phyloP scores from a whole-genome alignment of 2,888 invertebrate species.

The Athrips mouffetella region DNA sequence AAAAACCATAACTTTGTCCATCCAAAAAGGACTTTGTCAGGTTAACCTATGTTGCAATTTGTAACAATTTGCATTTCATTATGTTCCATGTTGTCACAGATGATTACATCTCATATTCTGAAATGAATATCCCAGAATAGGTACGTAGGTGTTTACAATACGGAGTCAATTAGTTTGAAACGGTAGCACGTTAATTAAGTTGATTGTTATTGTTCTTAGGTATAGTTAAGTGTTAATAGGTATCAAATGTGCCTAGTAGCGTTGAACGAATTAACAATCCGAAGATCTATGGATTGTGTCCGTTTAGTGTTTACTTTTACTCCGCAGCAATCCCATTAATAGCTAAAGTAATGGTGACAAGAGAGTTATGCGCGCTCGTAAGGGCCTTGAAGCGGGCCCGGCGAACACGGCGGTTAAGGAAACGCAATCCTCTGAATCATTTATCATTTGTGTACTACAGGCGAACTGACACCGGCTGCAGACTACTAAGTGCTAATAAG shows the following conservation, averaged over 20 bases:
- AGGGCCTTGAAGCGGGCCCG: conserved; percentile 36
- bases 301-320: conserved; percentile 15
- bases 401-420: conserved; percentile 43
- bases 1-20: conserved; percentile 13
- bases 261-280: background rate
- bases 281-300: conserved; percentile 3
- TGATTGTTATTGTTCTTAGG: background rate
- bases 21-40: conserved; percentile 16
- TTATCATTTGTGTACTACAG: conserved; percentile 44
- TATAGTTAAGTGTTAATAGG: background rate
- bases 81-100: conserved; percentile 1
- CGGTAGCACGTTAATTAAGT: background rate
- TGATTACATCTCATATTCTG: conserved; percentile 10
- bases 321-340: conserved; percentile 29
- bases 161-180: background rate
- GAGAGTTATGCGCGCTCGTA: conserved; percentile 38
- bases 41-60: conserved; percentile 13
- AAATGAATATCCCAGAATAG: background rate
- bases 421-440: conserved; percentile 43
- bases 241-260: background rate
- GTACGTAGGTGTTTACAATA: background rate
- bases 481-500: conserved; percentile 9
- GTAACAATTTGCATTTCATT: conserved; percentile 15
- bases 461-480: conserved; percentile 27
- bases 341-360: conserved; percentile 36